A percentile compares a stretch with the other conserved stretches of the same genome.
Evolutionary conservation across 2,888 invertebrate genomes (phyloP).

Genomic region (Crepidodera aurea): DNA sequence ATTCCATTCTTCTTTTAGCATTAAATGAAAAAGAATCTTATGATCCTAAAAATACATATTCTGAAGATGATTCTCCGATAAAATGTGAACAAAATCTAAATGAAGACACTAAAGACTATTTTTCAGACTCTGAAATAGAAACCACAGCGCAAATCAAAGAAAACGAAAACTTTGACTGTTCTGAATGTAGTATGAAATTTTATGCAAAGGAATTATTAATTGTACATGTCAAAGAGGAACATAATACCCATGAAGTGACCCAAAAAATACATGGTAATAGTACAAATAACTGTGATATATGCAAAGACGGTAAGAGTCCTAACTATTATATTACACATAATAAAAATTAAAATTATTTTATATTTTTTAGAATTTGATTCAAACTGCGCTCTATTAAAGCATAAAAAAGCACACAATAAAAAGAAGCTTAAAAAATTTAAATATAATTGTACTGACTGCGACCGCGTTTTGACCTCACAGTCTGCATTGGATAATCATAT

Average conservation of each 20-base stretch:
- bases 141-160: neutral
- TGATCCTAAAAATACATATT: constrained; percentile 5
- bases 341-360: no score
- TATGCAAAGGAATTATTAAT: constrained; percentile 21
- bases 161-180: constrained; percentile 26
- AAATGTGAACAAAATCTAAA: neutral
- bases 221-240: constrained; percentile 22
- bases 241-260: neutral
- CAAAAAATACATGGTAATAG: neutral
- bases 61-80: neutral
- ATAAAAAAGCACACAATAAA: neutral
- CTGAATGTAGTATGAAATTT: constrained; percentile 30
- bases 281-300: constrained; percentile 25
- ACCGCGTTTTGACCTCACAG: constrained; percentile 35
- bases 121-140: neutral
- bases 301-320: neutral
- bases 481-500: constrained; percentile 37
- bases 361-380: constrained; percentile 6
- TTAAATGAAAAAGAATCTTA: constrained; percentile 12
- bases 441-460: constrained; percentile 33
- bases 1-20: constrained; percentile 18
- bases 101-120: neutral
- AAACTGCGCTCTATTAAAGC: neutral
- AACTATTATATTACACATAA: neutral
- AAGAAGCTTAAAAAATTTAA: constrained; percentile 15